These are phyloP conservation scores for Zaprionus camerounensis DNA, from an alignment of 1,140 invertebrate species.

Conservation along the genomic window DNA sequence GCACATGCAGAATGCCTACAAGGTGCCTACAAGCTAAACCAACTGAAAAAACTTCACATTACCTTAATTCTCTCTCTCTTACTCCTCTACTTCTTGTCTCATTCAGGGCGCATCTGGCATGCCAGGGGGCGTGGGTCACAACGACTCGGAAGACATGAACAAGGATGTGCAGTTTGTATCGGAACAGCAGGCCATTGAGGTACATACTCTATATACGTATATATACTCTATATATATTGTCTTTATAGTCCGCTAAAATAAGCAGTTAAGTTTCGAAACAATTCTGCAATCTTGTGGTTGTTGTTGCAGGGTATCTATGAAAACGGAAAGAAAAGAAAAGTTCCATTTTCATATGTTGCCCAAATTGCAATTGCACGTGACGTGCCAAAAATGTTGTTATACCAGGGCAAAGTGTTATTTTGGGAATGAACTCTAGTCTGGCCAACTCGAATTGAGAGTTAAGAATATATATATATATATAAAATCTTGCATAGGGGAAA, in stretches of 20 bases:
- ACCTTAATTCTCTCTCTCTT: background rate
- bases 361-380: conserved; percentile 56
- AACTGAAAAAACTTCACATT: background rate
- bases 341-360: conserved; percentile 30
- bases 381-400: conserved; percentile 79
- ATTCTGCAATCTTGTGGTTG: conserved; percentile 31
- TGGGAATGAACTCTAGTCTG: conserved; percentile 25
- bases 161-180: conserved; percentile 85
- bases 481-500: conserved; percentile 5
- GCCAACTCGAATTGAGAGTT: background rate
- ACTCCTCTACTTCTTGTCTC: background rate
- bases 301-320: conserved; percentile 20
- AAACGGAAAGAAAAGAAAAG: conserved; percentile 25
- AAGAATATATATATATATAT: conserved; percentile 1
- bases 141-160: conserved; percentile 66
- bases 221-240: conserved; percentile 1
- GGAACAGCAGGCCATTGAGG: conserved; percentile 85
- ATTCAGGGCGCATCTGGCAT: conserved; percentile 61
- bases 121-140: conserved; percentile 56
- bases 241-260: conserved; percentile 19
- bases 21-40: conserved; percentile 39
- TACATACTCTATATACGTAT: conserved; percentile 31
- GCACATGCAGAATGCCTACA: conserved; percentile 87
- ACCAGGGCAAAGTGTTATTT: conserved; percentile 31
- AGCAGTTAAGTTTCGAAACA: conserved; percentile 11